Evolutionary conservation across 2,888 invertebrate genomes (phyloP).

Genomic region (Melikaiella ostensackeni): DNA sequence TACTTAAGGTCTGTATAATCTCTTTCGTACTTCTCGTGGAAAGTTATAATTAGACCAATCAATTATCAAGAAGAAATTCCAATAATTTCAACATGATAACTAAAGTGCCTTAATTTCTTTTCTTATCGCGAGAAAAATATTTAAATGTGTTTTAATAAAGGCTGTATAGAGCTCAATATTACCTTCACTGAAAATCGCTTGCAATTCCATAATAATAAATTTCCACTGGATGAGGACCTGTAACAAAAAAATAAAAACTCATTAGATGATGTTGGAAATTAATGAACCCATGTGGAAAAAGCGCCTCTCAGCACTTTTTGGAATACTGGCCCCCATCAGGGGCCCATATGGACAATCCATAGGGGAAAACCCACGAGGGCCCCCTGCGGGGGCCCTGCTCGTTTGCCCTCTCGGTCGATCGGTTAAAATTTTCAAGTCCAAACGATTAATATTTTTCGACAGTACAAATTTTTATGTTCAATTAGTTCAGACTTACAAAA

Average conservation of each 20-base stretch:
- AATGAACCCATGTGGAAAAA: too few relatives aligned
- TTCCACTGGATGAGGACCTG: neutral
- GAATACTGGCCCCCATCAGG: too few relatives aligned
- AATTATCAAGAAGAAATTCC: conserved; percentile 9
- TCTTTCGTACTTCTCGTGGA: neutral
- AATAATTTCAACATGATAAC: neutral
- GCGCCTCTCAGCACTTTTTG: too few relatives aligned
- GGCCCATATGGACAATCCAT: too few relatives aligned
- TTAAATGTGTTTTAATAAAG: neutral
- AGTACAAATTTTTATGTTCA: too few relatives aligned
- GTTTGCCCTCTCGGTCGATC: too few relatives aligned
- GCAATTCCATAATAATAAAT: neutral
- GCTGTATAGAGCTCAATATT: neutral
- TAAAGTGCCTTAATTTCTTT: neutral
- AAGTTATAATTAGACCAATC: conserved; percentile 23
- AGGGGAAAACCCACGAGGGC: too few relatives aligned
- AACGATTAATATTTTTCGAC: too few relatives aligned
- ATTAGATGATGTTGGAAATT: too few relatives aligned
- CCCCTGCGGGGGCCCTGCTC: too few relatives aligned
- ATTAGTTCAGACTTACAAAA: too few relatives aligned
- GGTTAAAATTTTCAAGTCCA: too few relatives aligned
- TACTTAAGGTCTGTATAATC: conserved; percentile 19
- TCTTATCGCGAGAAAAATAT: neutral
- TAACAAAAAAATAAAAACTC: neutral
- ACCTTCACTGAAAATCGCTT: neutral